Evolutionary conservation across 2,113 vertebrate genomes (phyloP), one percentile per base, ranked within the genome.

Genomic region (Chaetodon trifascialis): DNA sequence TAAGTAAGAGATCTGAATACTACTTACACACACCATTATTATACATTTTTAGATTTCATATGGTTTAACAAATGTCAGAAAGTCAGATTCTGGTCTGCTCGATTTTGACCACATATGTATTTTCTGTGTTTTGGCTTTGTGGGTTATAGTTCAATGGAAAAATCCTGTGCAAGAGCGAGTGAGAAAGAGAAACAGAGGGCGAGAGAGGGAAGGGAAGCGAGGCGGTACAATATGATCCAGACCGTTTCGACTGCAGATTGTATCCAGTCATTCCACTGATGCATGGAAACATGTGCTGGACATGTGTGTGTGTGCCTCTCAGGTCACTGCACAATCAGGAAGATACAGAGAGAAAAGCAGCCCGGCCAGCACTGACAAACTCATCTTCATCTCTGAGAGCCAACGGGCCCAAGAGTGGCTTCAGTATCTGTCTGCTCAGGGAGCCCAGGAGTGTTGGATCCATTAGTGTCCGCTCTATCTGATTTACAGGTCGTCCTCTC

Each of bases 221-320:
- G 76, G 79, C 38, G 19, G 77, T 62, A 84, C 73, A 87, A 86
- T 80, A 46, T 19, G 79, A 86, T 90, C 80, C 87, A 88, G 90
- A 86, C 86, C 11, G 75, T 74, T 82, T 84, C 7, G 11, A 77
- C 73, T 78, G 74, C 71, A 80, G 72, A 83, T 87, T 73, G 82
- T 80, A 73, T 90, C 80, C 89, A 80, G 79, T 77, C 74, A 80
- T 89, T 88, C 86, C 79, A 75, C 73, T 81, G 81, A 64, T 72
- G 88, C 85, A 11, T 85, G 84, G 88, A 90, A 93, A 94, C 94
- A 95, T 93, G 94, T 95, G 94, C 91, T 75, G 79, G 83, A 92
- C 94, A 94, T 94, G 89, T 95, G 94, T 94, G 86, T 94, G 86
- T 84, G 74, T 40, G 66, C 86, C 56, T 89, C 83, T 92, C 87